These are phyloP conservation scores for Leptopilina boulardi DNA, from an alignment of 1,140 invertebrate genomes.

Conservation along the genomic window DNA sequence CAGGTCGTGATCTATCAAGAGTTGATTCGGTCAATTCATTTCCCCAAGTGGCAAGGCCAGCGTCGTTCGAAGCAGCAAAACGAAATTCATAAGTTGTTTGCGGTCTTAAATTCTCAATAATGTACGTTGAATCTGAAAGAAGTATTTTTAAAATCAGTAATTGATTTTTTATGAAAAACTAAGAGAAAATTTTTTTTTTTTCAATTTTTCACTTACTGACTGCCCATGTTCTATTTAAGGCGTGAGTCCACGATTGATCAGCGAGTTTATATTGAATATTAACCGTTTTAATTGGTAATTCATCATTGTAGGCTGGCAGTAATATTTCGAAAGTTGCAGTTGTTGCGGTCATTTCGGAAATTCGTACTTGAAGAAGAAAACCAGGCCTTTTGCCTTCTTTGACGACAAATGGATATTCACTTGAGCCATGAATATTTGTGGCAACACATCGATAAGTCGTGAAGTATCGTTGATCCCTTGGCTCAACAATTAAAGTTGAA, in stretches of 20 bases:
- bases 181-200: neutral
- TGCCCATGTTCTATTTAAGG: constrained; percentile 86
- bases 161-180: neutral
- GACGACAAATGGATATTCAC: constrained; percentile 82
- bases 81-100: constrained; percentile 89
- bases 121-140: constrained; percentile 74
- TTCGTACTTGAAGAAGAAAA: constrained; percentile 77
- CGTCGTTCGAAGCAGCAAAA: constrained; percentile 90
- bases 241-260: constrained; percentile 79
- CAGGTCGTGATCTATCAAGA: constrained; percentile 77
- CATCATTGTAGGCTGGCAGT: constrained; percentile 83
- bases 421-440: constrained; percentile 84
- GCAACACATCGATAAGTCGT: constrained; percentile 90
- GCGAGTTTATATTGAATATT: constrained; percentile 86
- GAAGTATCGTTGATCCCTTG: constrained; percentile 81
- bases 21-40: constrained; percentile 77
- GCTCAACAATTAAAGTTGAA: constrained; percentile 83
- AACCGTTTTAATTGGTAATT: constrained; percentile 84
- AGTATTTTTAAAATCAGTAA: neutral
- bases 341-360: constrained; percentile 86
- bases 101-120: constrained; percentile 87
- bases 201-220: constrained; percentile 78
- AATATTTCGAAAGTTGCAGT: constrained; percentile 87
- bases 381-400: constrained; percentile 82
- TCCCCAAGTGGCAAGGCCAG: constrained; percentile 86